Evolutionary conservation across 2,888 invertebrate genomes (phyloP), one percentile per base, ranked within the genome.

Genomic region (Cosmia pyralina): DNA sequence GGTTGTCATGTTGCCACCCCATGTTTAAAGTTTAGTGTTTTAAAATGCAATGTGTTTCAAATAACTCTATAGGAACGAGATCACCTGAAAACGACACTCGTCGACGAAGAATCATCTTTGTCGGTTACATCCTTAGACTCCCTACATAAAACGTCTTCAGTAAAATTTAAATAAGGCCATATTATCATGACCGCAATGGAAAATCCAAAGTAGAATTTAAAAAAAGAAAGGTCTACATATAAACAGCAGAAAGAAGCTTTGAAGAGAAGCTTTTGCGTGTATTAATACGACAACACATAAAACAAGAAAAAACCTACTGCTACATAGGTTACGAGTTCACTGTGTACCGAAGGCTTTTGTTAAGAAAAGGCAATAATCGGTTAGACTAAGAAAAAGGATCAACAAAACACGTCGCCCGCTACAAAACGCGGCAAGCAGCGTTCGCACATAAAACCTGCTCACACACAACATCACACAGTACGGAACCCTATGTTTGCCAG

Each of bases 401-500:
- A 77, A 77, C 79, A 84, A 85, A 86, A 87, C 79, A 85, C 84
- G 79, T 83, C 77, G 67, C 75, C 78, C 53, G 81, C 79, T 85
- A 86, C 88, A 90, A 88, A 90, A 89, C 84, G 82, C 86, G 85
- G 84, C 85, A 91, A 88, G 87, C 88, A 88, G 87, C 88, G 83
- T 89, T 91, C 87, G 82, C 87, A 88, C 92, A 89, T 93, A 92
- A 94, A 94, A 92, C 88, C 88, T 88, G 89, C 90, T 91, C 90
- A 89, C 89, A 91, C 90, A 91, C 89, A 91, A 91, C 92, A 92
- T 92, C 92, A 91, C 89, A 89, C 92, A 87, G 87, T 78, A 79
- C 87, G 90, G 90, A 89, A 90, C 92, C 92, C 92, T 92, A 92
- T 92, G 92, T 92, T 92, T 92, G 91, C 89, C 88, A 88, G 92